Percentiles rank a stretch among this genome's conserved stretches.
phyloP scores from a whole-genome alignment of 2,888 invertebrate genomes.

The Dioctria linearis region DNA sequence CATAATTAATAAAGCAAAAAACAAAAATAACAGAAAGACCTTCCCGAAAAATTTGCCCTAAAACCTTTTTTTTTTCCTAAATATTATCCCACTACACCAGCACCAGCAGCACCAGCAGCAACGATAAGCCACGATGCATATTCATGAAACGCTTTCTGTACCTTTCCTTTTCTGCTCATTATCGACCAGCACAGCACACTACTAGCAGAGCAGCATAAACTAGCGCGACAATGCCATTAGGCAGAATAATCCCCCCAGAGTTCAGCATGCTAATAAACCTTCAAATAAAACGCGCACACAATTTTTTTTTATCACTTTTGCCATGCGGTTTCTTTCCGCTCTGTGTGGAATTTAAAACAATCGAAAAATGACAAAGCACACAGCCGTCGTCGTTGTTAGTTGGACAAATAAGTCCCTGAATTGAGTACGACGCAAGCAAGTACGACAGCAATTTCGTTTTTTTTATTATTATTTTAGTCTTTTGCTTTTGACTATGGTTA shows the following conservation, averaged over 20 bases:
- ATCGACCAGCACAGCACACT: too few species aligned
- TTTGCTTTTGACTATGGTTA: not conserved
- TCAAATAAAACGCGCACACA: not conserved
- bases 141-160: too few species aligned
- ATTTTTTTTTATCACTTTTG: constrained; percentile 3
- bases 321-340: constrained; percentile 5
- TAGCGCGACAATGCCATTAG: not conserved
- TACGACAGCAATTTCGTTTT: not conserved
- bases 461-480: not conserved
- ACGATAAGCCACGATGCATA: too few species aligned
- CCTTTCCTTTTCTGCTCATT: too few species aligned
- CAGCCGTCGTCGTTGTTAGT: not conserved
- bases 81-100: too few species aligned
- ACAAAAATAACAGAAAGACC: too few species aligned
- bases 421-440: not conserved
- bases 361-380: constrained; percentile 7
- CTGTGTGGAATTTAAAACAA: constrained; percentile 5
- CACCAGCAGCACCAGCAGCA: too few species aligned
- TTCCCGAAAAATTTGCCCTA: too few species aligned
- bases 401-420: constrained; percentile 7
- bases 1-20: too few species aligned
- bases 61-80: too few species aligned
- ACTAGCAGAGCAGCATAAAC: too few species aligned
- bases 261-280: not conserved
- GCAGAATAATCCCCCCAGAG: not conserved